phyloP scores from a whole-genome alignment of 2,113 vertebrate species.

The Lepisosteus oculatus region DNA sequence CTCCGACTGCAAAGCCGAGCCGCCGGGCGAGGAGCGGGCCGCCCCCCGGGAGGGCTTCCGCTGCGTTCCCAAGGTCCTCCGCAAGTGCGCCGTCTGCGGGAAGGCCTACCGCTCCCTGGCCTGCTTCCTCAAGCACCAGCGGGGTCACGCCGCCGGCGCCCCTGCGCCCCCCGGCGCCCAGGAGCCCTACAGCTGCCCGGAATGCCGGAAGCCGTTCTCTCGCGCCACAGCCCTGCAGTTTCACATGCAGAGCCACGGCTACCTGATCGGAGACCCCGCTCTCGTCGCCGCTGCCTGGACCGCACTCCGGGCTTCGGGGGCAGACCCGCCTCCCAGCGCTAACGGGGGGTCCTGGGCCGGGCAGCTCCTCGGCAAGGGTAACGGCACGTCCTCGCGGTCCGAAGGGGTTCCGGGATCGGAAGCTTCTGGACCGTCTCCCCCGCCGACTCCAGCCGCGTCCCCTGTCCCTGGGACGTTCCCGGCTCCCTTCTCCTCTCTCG shows the following conservation, averaged over 20 bases:
- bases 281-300: neutral
- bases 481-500: too few relatives aligned
- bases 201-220: constrained; percentile 67
- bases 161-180: constrained; percentile 24
- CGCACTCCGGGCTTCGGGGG: neutral
- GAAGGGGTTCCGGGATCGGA: too few relatives aligned
- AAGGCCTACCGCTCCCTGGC: constrained; percentile 64
- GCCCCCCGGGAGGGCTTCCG: neutral
- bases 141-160: neutral
- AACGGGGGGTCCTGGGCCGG: too few relatives aligned
- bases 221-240: constrained; percentile 71
- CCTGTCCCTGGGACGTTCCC: too few relatives aligned
- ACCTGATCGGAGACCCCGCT: constrained; percentile 47
- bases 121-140: constrained; percentile 66
- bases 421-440: too few relatives aligned
- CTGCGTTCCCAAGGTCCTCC: constrained; percentile 46
- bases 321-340: too few relatives aligned
- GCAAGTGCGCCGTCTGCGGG: constrained; percentile 61
- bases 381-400: too few relatives aligned
- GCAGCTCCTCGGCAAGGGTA: too few relatives aligned
- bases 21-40: too few relatives aligned
- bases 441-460: too few relatives aligned
- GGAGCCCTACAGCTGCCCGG: constrained; percentile 64
- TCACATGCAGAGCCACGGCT: constrained; percentile 70
- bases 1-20: too few relatives aligned